phyloP scores from a whole-genome alignment of 2,888 invertebrate genomes.

The Diarsia brunnea region DNA sequence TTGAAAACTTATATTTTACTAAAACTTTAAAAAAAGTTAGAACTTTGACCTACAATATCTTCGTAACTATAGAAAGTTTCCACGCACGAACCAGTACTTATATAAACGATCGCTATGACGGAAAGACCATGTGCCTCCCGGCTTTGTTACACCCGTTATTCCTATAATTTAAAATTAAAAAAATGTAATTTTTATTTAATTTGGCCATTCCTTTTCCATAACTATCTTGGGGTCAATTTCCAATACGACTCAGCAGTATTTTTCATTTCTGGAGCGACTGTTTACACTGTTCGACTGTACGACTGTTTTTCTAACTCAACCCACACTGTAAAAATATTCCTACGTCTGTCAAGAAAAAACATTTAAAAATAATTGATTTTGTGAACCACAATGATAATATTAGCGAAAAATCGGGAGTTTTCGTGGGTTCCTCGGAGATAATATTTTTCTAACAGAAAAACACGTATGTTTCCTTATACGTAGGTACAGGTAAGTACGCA shows the following conservation, averaged over 20 bases:
- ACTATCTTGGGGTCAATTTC: neutral
- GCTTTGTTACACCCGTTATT: neutral
- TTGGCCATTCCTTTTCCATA: neutral
- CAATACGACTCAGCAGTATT: neutral
- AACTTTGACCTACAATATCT: neutral
- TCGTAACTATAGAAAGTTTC: too few relatives aligned
- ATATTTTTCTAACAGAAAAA: neutral
- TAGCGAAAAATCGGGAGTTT: neutral
- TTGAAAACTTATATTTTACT: too few relatives aligned
- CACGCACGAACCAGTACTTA: neutral
- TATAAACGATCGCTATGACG: neutral
- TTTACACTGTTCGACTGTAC: neutral
- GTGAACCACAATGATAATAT: neutral
- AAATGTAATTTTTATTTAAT: too few relatives aligned
- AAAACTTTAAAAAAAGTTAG: neutral
- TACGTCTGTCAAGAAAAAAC: neutral
- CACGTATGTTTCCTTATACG: neutral
- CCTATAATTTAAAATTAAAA: neutral
- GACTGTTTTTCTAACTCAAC: neutral
- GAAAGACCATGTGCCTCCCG: neutral
- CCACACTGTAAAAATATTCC: neutral
- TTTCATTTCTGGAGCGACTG: neutral
- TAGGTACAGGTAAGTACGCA: neutral
- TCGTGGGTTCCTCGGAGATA: fast-evolving
- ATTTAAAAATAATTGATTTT: neutral